A percentile compares a stretch with the other conserved stretches of the same genome.
Conservation (phyloP, 2,888 invertebrate species). For the Coleophora deauratella region DNA sequence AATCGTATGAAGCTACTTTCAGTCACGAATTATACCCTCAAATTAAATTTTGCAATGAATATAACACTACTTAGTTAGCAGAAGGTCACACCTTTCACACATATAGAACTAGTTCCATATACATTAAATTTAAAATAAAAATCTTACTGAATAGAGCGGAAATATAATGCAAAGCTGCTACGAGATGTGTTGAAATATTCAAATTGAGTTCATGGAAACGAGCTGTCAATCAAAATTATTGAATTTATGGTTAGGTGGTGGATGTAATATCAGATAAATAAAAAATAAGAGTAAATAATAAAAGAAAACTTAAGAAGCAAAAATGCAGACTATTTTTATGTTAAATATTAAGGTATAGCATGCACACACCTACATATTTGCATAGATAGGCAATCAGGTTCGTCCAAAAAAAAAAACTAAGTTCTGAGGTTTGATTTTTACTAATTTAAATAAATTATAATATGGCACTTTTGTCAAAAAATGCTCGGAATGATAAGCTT, state of each 20-base stretch:
- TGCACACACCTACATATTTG: too few species aligned
- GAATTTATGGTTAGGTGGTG: slow-evolving; percentile 9
- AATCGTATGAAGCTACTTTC: slow-evolving; percentile 17
- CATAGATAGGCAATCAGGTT: too few species aligned
- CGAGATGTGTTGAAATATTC: slow-evolving; percentile 19
- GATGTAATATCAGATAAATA: slow-evolving; percentile 10
- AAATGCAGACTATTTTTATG: too few species aligned
- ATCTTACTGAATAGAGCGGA: slow-evolving; percentile 19
- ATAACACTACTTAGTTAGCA: slow-evolving; percentile 27
- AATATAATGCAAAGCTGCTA: slow-evolving; percentile 12
- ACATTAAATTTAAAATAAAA: slow-evolving; percentile 17
- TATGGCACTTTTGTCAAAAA: too few species aligned
- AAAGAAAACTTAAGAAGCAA: too few species aligned
- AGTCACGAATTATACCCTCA: slow-evolving; percentile 27
- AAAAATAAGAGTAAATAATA: too few species aligned
- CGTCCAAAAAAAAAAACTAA: too few species aligned
- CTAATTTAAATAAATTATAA: too few species aligned
- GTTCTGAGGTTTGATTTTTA: too few species aligned
- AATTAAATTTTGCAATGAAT: slow-evolving; percentile 32
- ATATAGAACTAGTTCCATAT: slow-evolving; percentile 25
- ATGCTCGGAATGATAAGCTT: too few species aligned
- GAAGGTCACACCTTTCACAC: slow-evolving; percentile 44
- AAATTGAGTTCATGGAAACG: slow-evolving; percentile 13
- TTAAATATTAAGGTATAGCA: too few species aligned
- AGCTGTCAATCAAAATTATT: slow-evolving; percentile 25